Conservation (phyloP, 1,140 invertebrate genomes). For the Wasmannia auropunctata region DNA sequence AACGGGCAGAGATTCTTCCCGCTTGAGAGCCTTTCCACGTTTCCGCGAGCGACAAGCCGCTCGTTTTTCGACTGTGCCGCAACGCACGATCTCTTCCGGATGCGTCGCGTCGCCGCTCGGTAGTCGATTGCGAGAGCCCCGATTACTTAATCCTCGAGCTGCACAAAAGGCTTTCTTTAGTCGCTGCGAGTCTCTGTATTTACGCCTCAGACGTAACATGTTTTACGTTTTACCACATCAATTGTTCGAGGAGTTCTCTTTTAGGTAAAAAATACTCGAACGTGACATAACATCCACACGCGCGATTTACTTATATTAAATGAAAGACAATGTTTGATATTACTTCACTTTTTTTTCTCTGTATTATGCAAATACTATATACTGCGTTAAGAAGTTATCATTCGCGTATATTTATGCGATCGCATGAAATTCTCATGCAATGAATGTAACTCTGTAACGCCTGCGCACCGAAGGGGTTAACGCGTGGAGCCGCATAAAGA, state of each 20-base stretch:
- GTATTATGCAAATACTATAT: neutral
- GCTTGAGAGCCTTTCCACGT: constrained; percentile 71
- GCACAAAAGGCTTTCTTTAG: constrained; percentile 7
- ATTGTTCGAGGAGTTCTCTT: neutral
- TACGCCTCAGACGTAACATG: neutral
- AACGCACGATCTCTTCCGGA: constrained; percentile 21
- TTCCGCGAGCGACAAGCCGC: constrained; percentile 59
- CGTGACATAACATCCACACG: too few relatives aligned
- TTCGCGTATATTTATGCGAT: neutral
- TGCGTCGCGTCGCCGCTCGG: constrained; percentile 16
- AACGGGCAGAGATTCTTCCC: constrained; percentile 50
- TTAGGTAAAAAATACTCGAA: too few relatives aligned
- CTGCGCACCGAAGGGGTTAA: neutral
- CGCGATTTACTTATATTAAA: too few relatives aligned
- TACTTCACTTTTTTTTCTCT: neutral
- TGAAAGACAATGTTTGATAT: too few relatives aligned
- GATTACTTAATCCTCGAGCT: constrained; percentile 17
- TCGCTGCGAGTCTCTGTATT: neutral
- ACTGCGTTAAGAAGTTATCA: neutral
- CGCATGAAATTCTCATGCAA: neutral
- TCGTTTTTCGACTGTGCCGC: constrained; percentile 51
- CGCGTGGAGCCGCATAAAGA: constrained; percentile 4
- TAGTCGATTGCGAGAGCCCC: constrained; percentile 2
- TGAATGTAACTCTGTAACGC: neutral
- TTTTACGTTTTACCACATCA: neutral